Base-by-base conservation (phyloP, 2,888 invertebrate species). In the Lissocephala sabroskyi region DNA sequence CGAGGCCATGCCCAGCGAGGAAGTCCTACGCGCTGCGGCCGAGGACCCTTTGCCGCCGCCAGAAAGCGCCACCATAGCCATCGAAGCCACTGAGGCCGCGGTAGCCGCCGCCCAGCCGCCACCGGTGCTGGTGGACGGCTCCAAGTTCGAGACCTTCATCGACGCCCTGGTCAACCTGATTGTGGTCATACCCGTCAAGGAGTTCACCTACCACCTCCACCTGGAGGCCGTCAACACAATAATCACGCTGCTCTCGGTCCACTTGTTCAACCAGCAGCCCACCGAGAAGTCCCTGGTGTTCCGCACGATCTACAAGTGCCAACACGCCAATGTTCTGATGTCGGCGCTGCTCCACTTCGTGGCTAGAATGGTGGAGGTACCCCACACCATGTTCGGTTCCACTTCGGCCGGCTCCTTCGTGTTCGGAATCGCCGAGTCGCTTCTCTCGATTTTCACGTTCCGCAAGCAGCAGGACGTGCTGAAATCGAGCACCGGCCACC, bases 191-290 rank as follows among this genome's bases (percentile, higher is more conserved):
- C 85, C 85, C 14, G 84, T 84, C 3, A 85, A 85, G 59, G 92
- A 94, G 82, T 90, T 90, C 79, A 95, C 95, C 45, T 95, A 95
- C 82, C 90, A 91, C 47, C 86, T 96, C 18, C 95, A 96, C 74
- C 82, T 96, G 67, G 97, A 98, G 83, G 91, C 94, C 18, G 90
- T 97, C 37, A 96, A 96, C 81, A 91, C 92, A 14, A 85, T 97
- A 33, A 85, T 97, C 11, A 92, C 95, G 0, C 84, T 97, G n/a
- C 87, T 97, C 73, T 96, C 96, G 0, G 92, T 95, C 23, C 96
- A 96, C 81, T 89, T 94, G 82, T 93, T 91, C 67, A 90, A 94
- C 9, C 89, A 92, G 1, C 88, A 90, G 40, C 86, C 84, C 18
- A 88, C 91, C 0, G 89, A 90, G 46, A 90, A 91, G 36, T 92